Conservation (phyloP, 1,140 invertebrate species). For the Daktulosphaira vitifoliae region DNA sequence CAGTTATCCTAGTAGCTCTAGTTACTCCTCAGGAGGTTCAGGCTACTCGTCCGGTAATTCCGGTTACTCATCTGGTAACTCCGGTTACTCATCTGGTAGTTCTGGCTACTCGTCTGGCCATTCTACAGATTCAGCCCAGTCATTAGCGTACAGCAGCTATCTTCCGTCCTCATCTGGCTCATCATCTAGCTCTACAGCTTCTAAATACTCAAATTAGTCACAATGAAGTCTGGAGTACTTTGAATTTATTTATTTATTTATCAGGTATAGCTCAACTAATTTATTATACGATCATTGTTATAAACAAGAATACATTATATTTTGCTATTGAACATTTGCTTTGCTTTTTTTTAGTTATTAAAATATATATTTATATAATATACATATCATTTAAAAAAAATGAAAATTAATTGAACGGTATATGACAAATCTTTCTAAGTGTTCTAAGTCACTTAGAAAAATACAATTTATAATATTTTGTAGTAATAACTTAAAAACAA, state of each 20-base stretch:
- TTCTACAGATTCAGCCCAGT: conserved; percentile 49
- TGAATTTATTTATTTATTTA: neutral
- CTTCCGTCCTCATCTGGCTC: conserved; percentile 46
- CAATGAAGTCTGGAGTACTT: neutral
- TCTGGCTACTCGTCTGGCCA: neutral
- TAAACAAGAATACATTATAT: neutral
- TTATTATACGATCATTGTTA: conserved; percentile 17
- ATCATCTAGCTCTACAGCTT: neutral
- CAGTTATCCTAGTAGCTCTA: neutral
- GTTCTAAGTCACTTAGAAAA: too few species aligned
- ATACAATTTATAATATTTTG: too few species aligned
- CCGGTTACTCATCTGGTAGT: neutral
- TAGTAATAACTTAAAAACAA: too few species aligned
- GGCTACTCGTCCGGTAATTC: neutral
- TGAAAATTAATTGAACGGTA: too few species aligned
- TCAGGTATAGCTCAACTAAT: conserved; percentile 4
- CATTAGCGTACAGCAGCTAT: conserved; percentile 69
- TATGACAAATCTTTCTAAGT: too few species aligned
- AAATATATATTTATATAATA: too few species aligned
- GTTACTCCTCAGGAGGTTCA: neutral
- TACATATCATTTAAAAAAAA: too few species aligned
- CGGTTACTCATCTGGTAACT: neutral
- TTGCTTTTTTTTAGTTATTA: too few species aligned
- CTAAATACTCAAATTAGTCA: conserved; percentile 1
- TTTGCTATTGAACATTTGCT: neutral